A percentile compares a stretch with the other conserved stretches of the same genome.
phyloP scores from a whole-genome alignment of 2,113 vertebrate genomes.

The Sisor rabdophorus region DNA sequence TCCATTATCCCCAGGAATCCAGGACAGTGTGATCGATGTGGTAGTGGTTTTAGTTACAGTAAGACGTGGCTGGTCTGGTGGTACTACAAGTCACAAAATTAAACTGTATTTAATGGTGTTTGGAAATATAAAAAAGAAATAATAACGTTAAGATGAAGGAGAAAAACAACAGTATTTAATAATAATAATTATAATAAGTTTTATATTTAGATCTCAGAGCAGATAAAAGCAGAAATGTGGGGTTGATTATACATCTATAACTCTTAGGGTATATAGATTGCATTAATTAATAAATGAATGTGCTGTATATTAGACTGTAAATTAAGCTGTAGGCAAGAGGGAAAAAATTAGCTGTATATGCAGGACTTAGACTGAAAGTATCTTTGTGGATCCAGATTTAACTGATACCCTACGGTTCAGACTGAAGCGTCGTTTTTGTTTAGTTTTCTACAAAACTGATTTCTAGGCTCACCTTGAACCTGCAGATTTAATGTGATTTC shows the following conservation, averaged over 20 bases:
- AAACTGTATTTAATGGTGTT: not conserved
- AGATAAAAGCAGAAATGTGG: not conserved
- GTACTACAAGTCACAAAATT: constrained; percentile 69
- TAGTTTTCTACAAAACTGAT: not conserved
- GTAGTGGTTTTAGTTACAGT: constrained; percentile 98
- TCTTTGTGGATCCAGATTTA: too few relatives aligned
- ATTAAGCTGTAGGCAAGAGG: too few relatives aligned
- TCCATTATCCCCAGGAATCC: constrained; percentile 97
- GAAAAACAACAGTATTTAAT: not conserved
- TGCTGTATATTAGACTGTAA: too few relatives aligned
- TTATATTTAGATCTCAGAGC: not conserved
- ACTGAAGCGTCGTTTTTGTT: not conserved
- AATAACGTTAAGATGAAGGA: not conserved
- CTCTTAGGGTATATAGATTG: not conserved
- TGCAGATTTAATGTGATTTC: constrained; percentile 94
- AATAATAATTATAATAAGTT: not conserved
- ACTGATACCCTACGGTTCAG: not conserved
- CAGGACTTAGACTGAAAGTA: too few relatives aligned
- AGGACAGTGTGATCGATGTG: constrained; percentile 94
- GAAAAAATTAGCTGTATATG: too few relatives aligned
- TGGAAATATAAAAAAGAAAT: not conserved
- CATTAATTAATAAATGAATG: not conserved
- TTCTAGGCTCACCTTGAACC: constrained; percentile 83
- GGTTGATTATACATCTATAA: not conserved
- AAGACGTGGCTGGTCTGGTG: constrained; percentile 95